Evolutionary conservation across 2,113 vertebrate genomes (phyloP), one percentile per base, ranked within the genome.

Genomic region (Syngnathoides biaculeatus): DNA sequence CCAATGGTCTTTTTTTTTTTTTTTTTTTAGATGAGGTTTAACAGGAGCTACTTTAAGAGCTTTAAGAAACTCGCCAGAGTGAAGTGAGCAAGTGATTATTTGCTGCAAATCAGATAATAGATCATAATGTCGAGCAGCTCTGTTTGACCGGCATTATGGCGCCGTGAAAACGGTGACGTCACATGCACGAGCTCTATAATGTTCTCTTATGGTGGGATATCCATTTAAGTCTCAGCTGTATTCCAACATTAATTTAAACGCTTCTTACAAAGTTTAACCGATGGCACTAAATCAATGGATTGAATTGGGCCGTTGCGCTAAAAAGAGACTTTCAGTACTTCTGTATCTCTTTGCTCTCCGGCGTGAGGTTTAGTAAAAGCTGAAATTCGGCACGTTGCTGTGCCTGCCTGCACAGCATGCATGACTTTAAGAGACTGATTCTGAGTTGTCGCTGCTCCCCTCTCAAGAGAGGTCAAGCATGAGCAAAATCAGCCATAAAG

Each of bases 401-500:
- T 57, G 26, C 59, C 57, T 57, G 26, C 59, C 57, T 50, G 38
- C 67, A 35, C 47, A 63, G 64, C 8, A 0, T 79, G 71, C 39
- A 47, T 30, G 35, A n/a, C 17, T 75, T 35, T 50, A 69, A 30
- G 20, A 45, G 38, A 73, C 52, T 27, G 69, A 61, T 45, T 74
- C 42, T 30, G 27, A 0, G 30, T 68, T 67, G 66, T 73, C 68
- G 22, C 53, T 56, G 67, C 71, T 71, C 67, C 72, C 69, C 78
- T 19, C 61, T 59, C 78, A 11, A 69, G 75, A 75, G 81, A 84
- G 80, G 82, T 84, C 81, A 80, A 67, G 79, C 82, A 74, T 77
- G 72, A 86, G 45, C 82, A 67, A 80, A 81, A 81, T 75, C 69
- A 47, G 42, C 81, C 84, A 83, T 78, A 82, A 74, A 77, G 78